Evolutionary conservation across 2,113 vertebrate genomes (phyloP).

Genomic region (Ellobius talpinus): DNA sequence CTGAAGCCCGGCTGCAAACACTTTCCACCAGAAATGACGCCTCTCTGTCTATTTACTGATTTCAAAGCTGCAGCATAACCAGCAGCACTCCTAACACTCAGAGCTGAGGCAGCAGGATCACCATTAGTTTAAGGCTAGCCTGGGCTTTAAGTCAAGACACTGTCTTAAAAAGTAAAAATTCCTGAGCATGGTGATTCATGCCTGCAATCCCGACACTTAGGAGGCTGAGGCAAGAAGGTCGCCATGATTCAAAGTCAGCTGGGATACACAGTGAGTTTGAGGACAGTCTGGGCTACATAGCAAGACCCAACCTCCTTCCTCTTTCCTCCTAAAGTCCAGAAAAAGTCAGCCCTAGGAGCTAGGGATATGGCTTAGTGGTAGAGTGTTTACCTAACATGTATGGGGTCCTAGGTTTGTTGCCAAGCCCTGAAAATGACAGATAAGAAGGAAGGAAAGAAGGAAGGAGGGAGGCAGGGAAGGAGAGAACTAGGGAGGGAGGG

Average conservation of each 20-base stretch:
- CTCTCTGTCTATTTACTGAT: conserved; percentile 48
- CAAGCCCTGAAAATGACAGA: background rate
- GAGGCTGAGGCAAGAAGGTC: background rate
- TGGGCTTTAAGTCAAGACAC: too few species aligned
- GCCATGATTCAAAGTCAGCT: too few species aligned
- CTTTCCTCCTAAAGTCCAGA: background rate
- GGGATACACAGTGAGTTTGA: too few species aligned
- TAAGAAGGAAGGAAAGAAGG: too few species aligned
- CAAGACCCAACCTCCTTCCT: background rate
- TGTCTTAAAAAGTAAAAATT: background rate
- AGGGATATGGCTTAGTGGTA: background rate
- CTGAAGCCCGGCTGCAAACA: conserved; percentile 45
- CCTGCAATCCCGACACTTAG: background rate
- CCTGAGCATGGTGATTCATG: background rate
- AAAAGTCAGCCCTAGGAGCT: background rate
- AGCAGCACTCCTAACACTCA: background rate
- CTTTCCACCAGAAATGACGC: conserved; percentile 13
- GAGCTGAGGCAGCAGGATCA: background rate
- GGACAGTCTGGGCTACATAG: background rate
- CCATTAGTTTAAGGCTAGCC: background rate
- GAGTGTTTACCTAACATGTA: background rate
- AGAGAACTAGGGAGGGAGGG: background rate
- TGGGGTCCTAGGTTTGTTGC: background rate
- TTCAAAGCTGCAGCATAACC: background rate
- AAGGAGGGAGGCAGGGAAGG: background rate